These are phyloP conservation scores for Spialia ferax DNA, from an alignment of 2,888 invertebrate species.

Conservation along the genomic window DNA sequence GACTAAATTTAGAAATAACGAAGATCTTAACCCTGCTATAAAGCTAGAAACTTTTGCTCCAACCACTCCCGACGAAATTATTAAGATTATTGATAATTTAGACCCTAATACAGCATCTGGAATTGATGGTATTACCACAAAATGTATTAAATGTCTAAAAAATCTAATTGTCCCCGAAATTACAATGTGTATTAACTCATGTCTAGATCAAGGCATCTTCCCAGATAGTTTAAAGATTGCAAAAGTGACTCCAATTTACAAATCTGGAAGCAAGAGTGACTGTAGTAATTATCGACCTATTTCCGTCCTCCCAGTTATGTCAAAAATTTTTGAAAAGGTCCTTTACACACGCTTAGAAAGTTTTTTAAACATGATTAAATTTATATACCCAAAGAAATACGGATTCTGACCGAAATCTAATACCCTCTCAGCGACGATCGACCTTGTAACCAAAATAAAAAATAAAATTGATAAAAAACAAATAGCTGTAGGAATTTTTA, in stretches of 20 bases:
- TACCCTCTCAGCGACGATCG: background rate
- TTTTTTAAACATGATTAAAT: slow-evolving; percentile 1
- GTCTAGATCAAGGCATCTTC: background rate
- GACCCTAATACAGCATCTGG: background rate
- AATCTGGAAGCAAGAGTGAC: slow-evolving; percentile 36
- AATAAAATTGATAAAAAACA: slow-evolving; percentile 2
- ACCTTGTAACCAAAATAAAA: background rate
- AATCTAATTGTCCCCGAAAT: background rate
- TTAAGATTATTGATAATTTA: background rate
- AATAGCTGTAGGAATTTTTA: background rate
- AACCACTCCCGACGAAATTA: background rate
- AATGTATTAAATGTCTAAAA: background rate
- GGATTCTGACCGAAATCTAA: background rate
- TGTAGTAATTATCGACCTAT: slow-evolving; percentile 44
- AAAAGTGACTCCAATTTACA: slow-evolving; percentile 45
- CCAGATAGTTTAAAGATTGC: slow-evolving; percentile 45
- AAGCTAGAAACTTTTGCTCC: background rate
- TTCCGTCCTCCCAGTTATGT: slow-evolving; percentile 38
- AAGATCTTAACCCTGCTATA: no score
- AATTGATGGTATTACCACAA: background rate
- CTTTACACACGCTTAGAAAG: slow-evolving; percentile 17
- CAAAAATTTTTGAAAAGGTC: slow-evolving; percentile 33
- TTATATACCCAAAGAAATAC: slow-evolving; percentile 21
- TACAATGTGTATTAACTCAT: background rate
- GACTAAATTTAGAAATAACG: background rate